A percentile compares a stretch with the other conserved stretches of the same genome.
phyloP scores from a whole-genome alignment of 37 sponge, comb jelly and placozoan genomes.

The Halisarca cf. caerulea region DNA sequence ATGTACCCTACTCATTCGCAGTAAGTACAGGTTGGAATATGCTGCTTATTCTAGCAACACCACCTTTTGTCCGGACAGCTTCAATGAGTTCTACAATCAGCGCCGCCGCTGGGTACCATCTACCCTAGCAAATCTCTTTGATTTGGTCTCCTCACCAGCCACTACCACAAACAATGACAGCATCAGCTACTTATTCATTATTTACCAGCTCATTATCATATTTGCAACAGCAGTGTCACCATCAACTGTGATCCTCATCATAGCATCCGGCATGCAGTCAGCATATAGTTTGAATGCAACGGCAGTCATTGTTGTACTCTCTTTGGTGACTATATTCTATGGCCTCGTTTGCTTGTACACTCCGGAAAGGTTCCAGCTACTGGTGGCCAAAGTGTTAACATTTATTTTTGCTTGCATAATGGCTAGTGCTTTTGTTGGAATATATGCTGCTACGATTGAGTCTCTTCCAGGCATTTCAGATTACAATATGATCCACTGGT shows the following conservation, averaged over 20 bases:
- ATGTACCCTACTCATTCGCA: slow-evolving; percentile 82
- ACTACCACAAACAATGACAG: slow-evolving; percentile 64
- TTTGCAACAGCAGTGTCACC: slow-evolving; percentile 78
- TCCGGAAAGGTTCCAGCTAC: slow-evolving; percentile 50
- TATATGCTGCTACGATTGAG: slow-evolving; percentile 31
- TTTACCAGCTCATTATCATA: slow-evolving; percentile 75
- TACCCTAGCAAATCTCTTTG: slow-evolving; percentile 81
- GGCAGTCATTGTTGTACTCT: slow-evolving; percentile 1
- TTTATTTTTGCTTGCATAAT: slow-evolving; percentile 72
- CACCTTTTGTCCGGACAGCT: slow-evolving; percentile 84
- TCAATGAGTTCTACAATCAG: slow-evolving; percentile 91
- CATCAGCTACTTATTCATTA: slow-evolving; percentile 65
- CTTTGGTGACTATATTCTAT: slow-evolving; percentile 46
- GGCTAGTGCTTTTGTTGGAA: slow-evolving; percentile 64
- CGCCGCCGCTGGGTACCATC: slow-evolving; percentile 91
- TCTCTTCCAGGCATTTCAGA: slow-evolving; percentile 25
- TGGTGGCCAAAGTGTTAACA: slow-evolving; percentile 63
- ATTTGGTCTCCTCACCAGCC: slow-evolving; percentile 35
- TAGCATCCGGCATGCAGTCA: slow-evolving; percentile 62
- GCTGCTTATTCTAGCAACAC: slow-evolving; percentile 74
- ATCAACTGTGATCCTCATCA: slow-evolving; percentile 74
- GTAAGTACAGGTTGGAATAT: slow-evolving; percentile 79
- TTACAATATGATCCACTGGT: slow-evolving; percentile 10
- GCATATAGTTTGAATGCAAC: slow-evolving; percentile 22
- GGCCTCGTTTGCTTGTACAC: slow-evolving; percentile 57